Evolutionary conservation across 2,113 vertebrate genomes (phyloP).

Genomic region (Callorhinus ursinus): DNA sequence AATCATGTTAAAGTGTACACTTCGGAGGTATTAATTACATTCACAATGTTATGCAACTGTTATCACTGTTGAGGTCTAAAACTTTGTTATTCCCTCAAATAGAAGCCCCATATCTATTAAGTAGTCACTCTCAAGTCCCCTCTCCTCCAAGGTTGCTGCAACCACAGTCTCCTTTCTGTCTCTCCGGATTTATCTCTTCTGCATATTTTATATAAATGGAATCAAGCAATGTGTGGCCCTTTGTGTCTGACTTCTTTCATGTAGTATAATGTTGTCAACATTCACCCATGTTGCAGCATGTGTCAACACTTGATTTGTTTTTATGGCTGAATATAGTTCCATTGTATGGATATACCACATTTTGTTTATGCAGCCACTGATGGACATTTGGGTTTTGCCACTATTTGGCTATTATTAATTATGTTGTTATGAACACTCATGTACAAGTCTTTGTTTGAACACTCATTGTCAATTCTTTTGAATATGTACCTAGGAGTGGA

Average conservation of each 20-base stretch:
- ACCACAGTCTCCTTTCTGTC: background rate
- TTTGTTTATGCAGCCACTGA: background rate
- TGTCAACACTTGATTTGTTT: background rate
- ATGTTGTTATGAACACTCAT: background rate
- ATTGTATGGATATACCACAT: background rate
- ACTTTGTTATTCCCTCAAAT: background rate
- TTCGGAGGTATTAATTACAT: background rate
- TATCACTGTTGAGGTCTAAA: background rate
- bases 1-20: background rate
- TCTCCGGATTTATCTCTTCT: background rate
- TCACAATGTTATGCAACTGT: background rate
- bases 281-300: background rate
- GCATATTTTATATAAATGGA: background rate
- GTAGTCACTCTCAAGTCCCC: background rate
- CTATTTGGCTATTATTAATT: background rate
- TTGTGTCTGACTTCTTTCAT: background rate
- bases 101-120: background rate
- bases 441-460: background rate
- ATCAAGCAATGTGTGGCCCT: background rate
- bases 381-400: background rate
- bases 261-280: background rate
- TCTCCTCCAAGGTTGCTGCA: background rate
- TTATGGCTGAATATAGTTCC: background rate
- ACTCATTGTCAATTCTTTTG: background rate
- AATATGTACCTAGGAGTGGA: background rate